phyloP scores from a whole-genome alignment of 2,888 invertebrate genomes.

The Drosophila hamatofila region DNA sequence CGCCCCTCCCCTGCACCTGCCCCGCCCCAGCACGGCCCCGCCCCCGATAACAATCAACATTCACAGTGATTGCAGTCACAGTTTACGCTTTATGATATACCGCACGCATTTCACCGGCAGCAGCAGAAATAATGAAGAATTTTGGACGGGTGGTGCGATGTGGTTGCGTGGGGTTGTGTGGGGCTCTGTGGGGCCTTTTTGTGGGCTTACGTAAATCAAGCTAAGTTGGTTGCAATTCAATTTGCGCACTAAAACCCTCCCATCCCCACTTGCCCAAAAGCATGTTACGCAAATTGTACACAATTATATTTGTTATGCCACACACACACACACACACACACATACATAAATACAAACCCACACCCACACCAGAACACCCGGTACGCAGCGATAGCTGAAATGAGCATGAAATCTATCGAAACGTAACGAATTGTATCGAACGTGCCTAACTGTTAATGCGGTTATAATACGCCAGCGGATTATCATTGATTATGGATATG shows the following conservation, averaged over 20 bases:
- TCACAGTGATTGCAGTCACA: slow-evolving; percentile 20
- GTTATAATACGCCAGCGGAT: slow-evolving; percentile 80
- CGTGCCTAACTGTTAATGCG: slow-evolving; percentile 80
- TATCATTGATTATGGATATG: slow-evolving; percentile 78
- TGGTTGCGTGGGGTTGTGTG: not conserved
- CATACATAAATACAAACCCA: not conserved
- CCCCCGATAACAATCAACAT: slow-evolving; percentile 24
- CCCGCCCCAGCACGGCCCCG: not conserved
- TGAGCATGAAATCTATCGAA: slow-evolving; percentile 75
- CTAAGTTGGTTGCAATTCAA: slow-evolving; percentile 68
- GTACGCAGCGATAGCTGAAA: slow-evolving; percentile 58
- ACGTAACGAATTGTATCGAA: slow-evolving; percentile 78
- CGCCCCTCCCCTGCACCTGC: not conserved
- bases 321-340: not conserved
- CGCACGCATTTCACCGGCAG: slow-evolving; percentile 49
- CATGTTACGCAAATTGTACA: slow-evolving; percentile 67
- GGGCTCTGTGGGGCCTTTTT: slow-evolving; percentile 16
- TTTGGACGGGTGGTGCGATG: slow-evolving; percentile 27
- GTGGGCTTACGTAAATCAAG: slow-evolving; percentile 31
- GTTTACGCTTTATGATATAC: slow-evolving; percentile 41
- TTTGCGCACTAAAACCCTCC: slow-evolving; percentile 40
- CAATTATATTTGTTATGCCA: slow-evolving; percentile 69
- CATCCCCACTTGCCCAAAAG: slow-evolving; percentile 5
- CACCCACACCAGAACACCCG: not conserved
- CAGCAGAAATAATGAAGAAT: slow-evolving; percentile 66